Evolutionary conservation across 2,888 invertebrate genomes (phyloP).

Genomic region (Autographa gamma): DNA sequence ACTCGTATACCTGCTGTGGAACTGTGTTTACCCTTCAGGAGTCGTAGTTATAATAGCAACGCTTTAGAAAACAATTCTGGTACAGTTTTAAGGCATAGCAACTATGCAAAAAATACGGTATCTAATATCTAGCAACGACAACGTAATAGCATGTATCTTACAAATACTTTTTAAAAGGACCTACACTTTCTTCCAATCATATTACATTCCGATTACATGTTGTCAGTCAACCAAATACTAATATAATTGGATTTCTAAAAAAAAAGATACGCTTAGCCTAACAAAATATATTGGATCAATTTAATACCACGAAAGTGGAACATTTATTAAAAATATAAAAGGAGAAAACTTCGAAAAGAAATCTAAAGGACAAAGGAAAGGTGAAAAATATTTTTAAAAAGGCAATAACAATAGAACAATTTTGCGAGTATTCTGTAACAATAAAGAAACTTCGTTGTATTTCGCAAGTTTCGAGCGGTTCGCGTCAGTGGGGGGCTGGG

Average conservation of each 20-base stretch:
- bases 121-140: background rate
- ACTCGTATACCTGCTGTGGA: background rate
- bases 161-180: too few species aligned
- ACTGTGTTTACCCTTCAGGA: background rate
- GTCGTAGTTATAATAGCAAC: background rate
- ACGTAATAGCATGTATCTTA: too few species aligned
- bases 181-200: too few species aligned
- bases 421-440: constrained; percentile 21
- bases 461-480: constrained; percentile 43
- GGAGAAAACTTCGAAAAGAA: background rate
- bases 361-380: background rate
- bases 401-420: constrained; percentile 37
- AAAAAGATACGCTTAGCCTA: constrained; percentile 15
- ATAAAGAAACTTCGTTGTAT: constrained; percentile 33
- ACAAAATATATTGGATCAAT: background rate
- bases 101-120: background rate
- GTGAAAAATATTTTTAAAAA: constrained; percentile 15
- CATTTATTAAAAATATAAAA: background rate
- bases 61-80: background rate
- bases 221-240: constrained; percentile 39
- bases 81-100: background rate
- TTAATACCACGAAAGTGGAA: background rate
- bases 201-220: constrained; percentile 8
- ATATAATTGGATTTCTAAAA: constrained; percentile 16
- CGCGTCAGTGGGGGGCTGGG: constrained; percentile 36